Evolutionary conservation across 2,888 invertebrate genomes (phyloP), one percentile per base, ranked within the genome.

Genomic region (Drosophila subsilvestris): DNA sequence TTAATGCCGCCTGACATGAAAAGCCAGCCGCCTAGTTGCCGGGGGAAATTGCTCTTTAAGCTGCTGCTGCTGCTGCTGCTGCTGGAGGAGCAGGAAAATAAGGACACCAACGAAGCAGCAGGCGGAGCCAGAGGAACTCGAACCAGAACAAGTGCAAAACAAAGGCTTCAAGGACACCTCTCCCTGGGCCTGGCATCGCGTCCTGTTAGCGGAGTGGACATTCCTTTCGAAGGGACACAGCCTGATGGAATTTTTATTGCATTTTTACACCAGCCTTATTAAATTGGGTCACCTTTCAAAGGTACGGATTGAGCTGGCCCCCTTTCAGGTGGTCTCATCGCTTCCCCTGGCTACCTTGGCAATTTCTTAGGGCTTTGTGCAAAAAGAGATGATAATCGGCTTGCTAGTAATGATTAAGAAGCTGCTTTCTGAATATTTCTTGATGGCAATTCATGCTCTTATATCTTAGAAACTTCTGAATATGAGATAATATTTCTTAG

Each of bases 1-100:
- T 75, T 83, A 80, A 76, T 75, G 83, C 65, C 53, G 75, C 54
- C 69, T 78, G 61, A 71, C 73, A 73, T 77, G 74, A 74, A 67
- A 72, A 74, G 59, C 68, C 63, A 70, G 73, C 67, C 61, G 59
- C 59, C 50, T 67, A 43, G 49, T 51, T 61, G 55, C 47, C 56
- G 48, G 50, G 50, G 54, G 51, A 61, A 63, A 63, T 62, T 70
- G 74, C 65, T 27, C 45, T 57, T 47, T 49, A 75, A 70, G 66
- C 50, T 45, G 56, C 25, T 22, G 20, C 20, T 20, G 20, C 20
- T 20, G 20, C 20, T 20, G 20, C 42, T n/a, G n/a, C n/a, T 42
- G 8, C 20, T 37, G 42, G 22, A 48, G 57, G 2, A 37, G 32
- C 32, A 32, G 12, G 22, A 49, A 60, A 62, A 57, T 25, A 71